A percentile compares a stretch with the other conserved stretches of the same genome.
Evolutionary conservation across 2,113 vertebrate genomes (phyloP).

Genomic region (Calyptommatus sinebrachiatus): DNA sequence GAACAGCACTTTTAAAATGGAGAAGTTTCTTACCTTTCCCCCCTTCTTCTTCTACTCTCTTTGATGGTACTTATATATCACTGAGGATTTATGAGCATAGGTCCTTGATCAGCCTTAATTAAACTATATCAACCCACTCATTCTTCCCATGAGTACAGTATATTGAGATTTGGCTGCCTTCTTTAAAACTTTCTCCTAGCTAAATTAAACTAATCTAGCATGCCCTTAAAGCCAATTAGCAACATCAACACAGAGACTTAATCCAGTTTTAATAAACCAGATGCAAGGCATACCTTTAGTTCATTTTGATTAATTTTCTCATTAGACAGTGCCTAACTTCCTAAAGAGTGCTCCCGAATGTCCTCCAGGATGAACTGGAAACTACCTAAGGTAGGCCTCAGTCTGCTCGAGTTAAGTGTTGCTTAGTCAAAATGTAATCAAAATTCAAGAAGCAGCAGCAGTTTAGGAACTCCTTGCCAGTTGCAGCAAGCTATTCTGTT

Average conservation of each 20-base stretch:
- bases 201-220: conserved; percentile 34
- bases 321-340: conserved; percentile 20
- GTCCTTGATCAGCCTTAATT: conserved; percentile 15
- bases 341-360: background rate
- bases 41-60: background rate
- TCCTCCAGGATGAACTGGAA: conserved; percentile 38
- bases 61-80: conserved; percentile 19
- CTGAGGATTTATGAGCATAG: conserved; percentile 10
- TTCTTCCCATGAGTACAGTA: conserved; percentile 4
- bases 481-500: background rate
- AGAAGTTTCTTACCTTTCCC: background rate
- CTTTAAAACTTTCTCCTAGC: conserved; percentile 1
- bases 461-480: conserved; percentile 35
- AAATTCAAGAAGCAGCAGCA: conserved; percentile 43
- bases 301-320: conserved; percentile 36
- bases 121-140: conserved; percentile 17
- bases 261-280: conserved; percentile 35
- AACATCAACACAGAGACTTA: conserved; percentile 20
- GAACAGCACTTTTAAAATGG: background rate
- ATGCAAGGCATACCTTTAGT: conserved; percentile 22
- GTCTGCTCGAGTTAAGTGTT: conserved; percentile 35
- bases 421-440: conserved; percentile 52
- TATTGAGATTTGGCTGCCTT: conserved; percentile 5
- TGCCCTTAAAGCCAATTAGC: conserved; percentile 24
- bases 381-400: conserved; percentile 31